Conservation (phyloP, 2,797 vertebrate species). For the Oreochromis mossambicus region DNA sequence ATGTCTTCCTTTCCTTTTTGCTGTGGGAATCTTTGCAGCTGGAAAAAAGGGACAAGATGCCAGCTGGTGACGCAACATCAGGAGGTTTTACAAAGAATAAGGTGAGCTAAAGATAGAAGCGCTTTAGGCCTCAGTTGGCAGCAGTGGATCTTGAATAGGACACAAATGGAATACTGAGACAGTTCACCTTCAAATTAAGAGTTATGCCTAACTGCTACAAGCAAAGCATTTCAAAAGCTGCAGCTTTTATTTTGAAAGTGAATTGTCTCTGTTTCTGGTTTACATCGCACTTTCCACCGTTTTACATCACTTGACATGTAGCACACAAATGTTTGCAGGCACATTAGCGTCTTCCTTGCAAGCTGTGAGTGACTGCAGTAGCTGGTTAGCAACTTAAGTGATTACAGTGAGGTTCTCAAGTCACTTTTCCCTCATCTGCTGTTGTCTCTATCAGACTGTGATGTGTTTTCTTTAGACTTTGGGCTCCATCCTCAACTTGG, state of each 20-base stretch:
- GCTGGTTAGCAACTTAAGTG: neutral
- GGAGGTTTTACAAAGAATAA: slow-evolving; percentile 87
- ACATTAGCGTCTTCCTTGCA: neutral
- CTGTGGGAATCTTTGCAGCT: slow-evolving; percentile 64
- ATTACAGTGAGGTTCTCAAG: neutral
- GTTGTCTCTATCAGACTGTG: neutral
- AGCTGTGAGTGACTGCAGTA: neutral
- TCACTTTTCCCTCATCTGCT: neutral
- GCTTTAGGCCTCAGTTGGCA: neutral
- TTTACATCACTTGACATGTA: neutral
- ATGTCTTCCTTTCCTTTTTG: neutral
- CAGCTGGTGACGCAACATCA: slow-evolving; percentile 13
- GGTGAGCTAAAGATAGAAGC: slow-evolving; percentile 65
- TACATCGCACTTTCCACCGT: neutral
- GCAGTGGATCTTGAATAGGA: neutral
- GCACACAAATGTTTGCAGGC: neutral
- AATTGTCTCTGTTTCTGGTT: neutral
- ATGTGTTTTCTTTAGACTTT: slow-evolving; percentile 70
- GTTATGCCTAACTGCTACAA: neutral
- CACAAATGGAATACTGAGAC: neutral
- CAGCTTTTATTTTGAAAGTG: neutral
- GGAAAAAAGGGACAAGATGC: slow-evolving; percentile 64
- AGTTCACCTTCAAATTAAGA: neutral
- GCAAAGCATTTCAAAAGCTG: neutral
- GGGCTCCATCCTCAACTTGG: slow-evolving; percentile 87